A percentile compares a stretch with the other conserved stretches of the same genome.
Conservation (phyloP, 2,797 vertebrate genomes). For the Emys orbicularis region DNA sequence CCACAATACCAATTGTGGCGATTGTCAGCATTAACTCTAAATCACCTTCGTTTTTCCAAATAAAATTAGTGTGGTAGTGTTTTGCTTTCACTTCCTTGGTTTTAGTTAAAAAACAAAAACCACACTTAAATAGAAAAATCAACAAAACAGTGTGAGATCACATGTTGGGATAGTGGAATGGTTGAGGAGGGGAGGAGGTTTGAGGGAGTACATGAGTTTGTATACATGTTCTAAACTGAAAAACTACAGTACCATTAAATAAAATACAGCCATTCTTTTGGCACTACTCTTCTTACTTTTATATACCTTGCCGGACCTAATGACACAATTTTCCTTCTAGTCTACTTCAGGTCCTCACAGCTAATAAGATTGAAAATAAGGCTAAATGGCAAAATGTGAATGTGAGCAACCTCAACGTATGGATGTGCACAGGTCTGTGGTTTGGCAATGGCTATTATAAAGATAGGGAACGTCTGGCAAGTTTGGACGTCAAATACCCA, state of each 20-base stretch:
- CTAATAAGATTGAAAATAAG: slow-evolving; percentile 53
- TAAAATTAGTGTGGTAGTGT: neutral
- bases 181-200: neutral
- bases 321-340: neutral
- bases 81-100: neutral
- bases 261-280: neutral
- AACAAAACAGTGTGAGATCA: neutral
- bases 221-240: neutral
- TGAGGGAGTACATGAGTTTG: neutral
- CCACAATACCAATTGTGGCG: slow-evolving; percentile 25
- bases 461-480: slow-evolving; percentile 55
- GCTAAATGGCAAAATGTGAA: slow-evolving; percentile 52
- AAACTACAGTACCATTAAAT: accelerated
- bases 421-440: slow-evolving; percentile 1
- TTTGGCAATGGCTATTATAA: neutral
- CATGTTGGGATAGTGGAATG: neutral
- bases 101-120: neutral
- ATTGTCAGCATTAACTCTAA: slow-evolving; percentile 37
- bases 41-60: neutral
- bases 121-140: neutral
- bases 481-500: slow-evolving; percentile 36
- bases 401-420: neutral
- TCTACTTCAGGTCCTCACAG: neutral
- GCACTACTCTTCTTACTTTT: neutral
- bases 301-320: neutral